A percentile compares a stretch with the other conserved stretches of the same genome.
Conservation (phyloP, 2,888 invertebrate species). For the Perdita meconis region DNA sequence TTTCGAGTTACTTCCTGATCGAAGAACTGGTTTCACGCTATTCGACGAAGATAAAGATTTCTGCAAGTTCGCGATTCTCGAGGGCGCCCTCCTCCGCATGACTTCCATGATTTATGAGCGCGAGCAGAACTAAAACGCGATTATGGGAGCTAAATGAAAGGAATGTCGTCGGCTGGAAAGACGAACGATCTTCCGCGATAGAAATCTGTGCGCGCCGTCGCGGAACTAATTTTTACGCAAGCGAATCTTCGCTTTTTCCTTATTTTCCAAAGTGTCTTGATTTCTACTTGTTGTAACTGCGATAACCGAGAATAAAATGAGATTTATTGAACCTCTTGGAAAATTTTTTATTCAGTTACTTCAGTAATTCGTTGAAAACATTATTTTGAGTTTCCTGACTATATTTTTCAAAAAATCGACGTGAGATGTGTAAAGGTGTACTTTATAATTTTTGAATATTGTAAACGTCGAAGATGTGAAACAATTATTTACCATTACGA, state of each 20-base stretch:
- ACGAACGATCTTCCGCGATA: slow-evolving; percentile 28
- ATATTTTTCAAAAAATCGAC: too few relatives aligned
- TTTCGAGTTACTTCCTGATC: background rate
- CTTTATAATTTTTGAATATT: too few relatives aligned
- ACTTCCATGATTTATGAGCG: slow-evolving; percentile 36
- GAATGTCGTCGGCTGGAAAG: slow-evolving; percentile 29
- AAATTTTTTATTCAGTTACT: too few relatives aligned
- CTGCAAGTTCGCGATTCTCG: slow-evolving; percentile 28
- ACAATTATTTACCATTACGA: too few relatives aligned
- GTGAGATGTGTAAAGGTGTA: too few relatives aligned
- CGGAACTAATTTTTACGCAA: slow-evolving; percentile 25
- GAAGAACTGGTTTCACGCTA: background rate
- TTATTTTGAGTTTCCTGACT: too few relatives aligned
- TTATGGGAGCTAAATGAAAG: slow-evolving; percentile 27
- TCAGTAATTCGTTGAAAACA: too few relatives aligned
- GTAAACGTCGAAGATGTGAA: too few relatives aligned
- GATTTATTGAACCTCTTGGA: too few relatives aligned
- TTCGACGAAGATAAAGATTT: slow-evolving; percentile 25
- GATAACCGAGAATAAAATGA: too few relatives aligned
- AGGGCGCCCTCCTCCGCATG: background rate
- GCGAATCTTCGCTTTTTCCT: background rate
- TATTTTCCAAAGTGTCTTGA: background rate
- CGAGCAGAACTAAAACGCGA: slow-evolving; percentile 1
- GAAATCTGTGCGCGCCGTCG: slow-evolving; percentile 13
- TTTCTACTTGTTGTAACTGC: background rate